phyloP scores from a whole-genome alignment of 1,140 invertebrate species.

The Trialeurodes vaporariorum region DNA sequence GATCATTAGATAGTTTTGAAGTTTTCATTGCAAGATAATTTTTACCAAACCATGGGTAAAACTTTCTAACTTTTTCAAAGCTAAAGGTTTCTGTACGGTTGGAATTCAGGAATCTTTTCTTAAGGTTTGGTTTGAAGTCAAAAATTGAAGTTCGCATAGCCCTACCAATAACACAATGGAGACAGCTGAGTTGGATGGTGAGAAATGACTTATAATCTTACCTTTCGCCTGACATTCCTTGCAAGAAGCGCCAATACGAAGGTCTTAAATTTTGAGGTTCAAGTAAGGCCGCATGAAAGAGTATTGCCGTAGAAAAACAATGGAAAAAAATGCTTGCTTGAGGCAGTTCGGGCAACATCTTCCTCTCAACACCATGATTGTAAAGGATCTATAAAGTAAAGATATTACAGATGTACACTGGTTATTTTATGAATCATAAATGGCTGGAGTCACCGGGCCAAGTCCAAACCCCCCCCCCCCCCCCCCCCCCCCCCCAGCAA shows the following conservation, averaged over 20 bases:
- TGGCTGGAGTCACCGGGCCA: too few relatives aligned
- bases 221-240: constrained; percentile 60
- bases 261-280: constrained; percentile 64
- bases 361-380: constrained; percentile 42
- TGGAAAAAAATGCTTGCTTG: constrained; percentile 57
- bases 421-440: too few relatives aligned
- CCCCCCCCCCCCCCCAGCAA: too few relatives aligned
- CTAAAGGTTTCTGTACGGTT: background rate
- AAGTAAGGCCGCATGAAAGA: constrained; percentile 67
- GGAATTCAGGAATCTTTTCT: background rate
- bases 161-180: constrained; percentile 5
- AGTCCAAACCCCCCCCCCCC: too few relatives aligned
- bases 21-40: too few relatives aligned
- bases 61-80: background rate
- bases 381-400: constrained; percentile 47
- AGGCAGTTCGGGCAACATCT: constrained; percentile 45
- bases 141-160: background rate
- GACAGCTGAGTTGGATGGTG: background rate
- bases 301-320: constrained; percentile 59
- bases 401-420: too few relatives aligned
- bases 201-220: constrained; percentile 29
- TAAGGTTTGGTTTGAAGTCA: too few relatives aligned
- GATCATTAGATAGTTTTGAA: too few relatives aligned
- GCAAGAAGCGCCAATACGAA: constrained; percentile 75
- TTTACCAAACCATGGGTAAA: too few relatives aligned